phyloP scores from a whole-genome alignment of 2,797 vertebrate species.

The Pristis pectinata region DNA sequence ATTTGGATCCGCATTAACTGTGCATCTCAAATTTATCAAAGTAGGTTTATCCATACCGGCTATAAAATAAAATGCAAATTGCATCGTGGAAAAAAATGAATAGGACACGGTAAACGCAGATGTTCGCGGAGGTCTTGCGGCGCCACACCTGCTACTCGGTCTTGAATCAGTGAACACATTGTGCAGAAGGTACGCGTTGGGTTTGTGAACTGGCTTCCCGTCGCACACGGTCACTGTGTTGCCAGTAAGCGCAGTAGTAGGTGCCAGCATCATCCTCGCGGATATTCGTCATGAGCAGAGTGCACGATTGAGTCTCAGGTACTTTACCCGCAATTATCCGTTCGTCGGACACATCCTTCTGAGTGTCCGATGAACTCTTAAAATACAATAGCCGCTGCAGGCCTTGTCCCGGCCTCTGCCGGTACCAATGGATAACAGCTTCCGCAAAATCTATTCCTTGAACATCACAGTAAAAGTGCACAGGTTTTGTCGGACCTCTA shows the following conservation, averaged over 20 bases:
- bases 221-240: background rate
- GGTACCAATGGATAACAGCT: slow-evolving; percentile 42
- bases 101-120: background rate
- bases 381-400: background rate
- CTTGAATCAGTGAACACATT: background rate
- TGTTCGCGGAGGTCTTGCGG: background rate
- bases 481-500: background rate
- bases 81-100: background rate
- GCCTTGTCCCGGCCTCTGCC: slow-evolving; percentile 38
- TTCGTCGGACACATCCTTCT: background rate
- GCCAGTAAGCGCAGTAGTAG: slow-evolving; percentile 25
- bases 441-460: background rate
- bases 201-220: background rate
- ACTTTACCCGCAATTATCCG: background rate
- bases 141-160: background rate
- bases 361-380: background rate
- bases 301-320: background rate
- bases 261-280: background rate
- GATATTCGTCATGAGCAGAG: background rate
- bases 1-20: background rate
- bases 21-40: background rate
- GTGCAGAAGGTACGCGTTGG: too few species aligned
- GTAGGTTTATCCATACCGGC: background rate
- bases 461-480: background rate
- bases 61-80: background rate